Evolutionary conservation across 2,888 invertebrate species (phyloP), one percentile per base, ranked within the genome.

Genomic region (Lymantria dispar): DNA sequence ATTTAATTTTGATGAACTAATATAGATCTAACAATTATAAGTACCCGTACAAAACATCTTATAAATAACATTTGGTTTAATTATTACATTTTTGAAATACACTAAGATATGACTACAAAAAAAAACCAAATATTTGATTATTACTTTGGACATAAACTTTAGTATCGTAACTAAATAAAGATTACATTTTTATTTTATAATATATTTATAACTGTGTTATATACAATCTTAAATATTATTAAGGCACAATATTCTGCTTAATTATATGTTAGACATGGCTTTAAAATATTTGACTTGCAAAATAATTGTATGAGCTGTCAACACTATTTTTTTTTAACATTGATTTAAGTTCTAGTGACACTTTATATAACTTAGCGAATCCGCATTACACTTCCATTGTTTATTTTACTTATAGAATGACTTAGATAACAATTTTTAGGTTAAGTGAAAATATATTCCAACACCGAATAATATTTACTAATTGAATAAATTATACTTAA

Each of bases 211-310:
- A 57, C 37, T 54, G 59, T 70, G 67, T 62, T 64, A 62, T 63
- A 45, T 73, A 72, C 67, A 67, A 76, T 67, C 73, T 82, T 83
- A 81, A 40, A 46, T 49, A 42, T 60, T 80, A 81, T 54, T 85
- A 85, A 85, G 85, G 85, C 85, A 85, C 85, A 69, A 63, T 70
- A 63, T 48, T 57, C 68, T 64, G 58, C 76, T 82, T 81, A 83
- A 58, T 67, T 79, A 48, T 69, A 71, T 68, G 69, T 69, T 68
- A 74, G 53, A 73, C 61, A 72, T 42, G 56, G 39, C 47, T 54
- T 53, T 40, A 9, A 30, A 33, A 7, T 22, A 22, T 22, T 33
- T 33, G 33, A 7, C 8, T 33, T 10, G 33, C 10, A 8, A 33
- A 33, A 33, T 10, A 8, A 33, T 10, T 2, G 30, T 30, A 30